Evolutionary conservation across 2,797 vertebrate species (phyloP).

Genomic region (Danio jaintianensis): DNA sequence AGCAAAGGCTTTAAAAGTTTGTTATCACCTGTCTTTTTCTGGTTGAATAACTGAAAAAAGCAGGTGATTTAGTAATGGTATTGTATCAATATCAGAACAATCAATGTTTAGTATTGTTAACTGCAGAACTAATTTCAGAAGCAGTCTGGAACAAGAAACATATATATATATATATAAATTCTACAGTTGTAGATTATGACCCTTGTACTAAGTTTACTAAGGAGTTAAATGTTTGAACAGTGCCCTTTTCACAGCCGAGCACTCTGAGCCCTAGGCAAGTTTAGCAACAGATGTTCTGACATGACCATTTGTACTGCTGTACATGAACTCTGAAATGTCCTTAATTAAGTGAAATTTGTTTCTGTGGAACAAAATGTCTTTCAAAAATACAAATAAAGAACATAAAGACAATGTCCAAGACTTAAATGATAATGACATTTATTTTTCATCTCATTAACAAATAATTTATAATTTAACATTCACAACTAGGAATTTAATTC

Average conservation of each 20-base stretch:
- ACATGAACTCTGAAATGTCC: neutral
- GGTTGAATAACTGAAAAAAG: no score
- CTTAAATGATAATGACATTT: slow-evolving; percentile 63
- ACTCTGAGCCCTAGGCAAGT: slow-evolving; percentile 6
- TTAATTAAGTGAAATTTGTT: neutral
- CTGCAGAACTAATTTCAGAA: no score
- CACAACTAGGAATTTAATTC: slow-evolving; percentile 64
- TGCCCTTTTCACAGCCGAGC: slow-evolving; percentile 8
- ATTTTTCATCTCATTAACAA: slow-evolving; percentile 74
- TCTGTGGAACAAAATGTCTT: neutral
- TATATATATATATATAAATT: no score
- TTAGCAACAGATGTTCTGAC: slow-evolving; percentile 27
- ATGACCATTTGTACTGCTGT: neutral
- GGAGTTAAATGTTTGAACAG: slow-evolving; percentile 25
- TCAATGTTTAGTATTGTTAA: no score
- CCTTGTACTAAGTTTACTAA: slow-evolving; percentile 4
- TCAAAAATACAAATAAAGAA: neutral
- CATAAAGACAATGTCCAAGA: slow-evolving; percentile 9
- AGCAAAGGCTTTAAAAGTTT: no score
- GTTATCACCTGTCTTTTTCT: no score
- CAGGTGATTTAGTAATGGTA: no score
- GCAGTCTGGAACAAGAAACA: no score
- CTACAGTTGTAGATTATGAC: neutral
- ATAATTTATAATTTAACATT: slow-evolving; percentile 80
- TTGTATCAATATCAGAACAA: no score